A percentile compares a stretch with the other conserved stretches of the same genome.
phyloP scores from a whole-genome alignment of 2,888 invertebrate species.

The Volucella inflata region DNA sequence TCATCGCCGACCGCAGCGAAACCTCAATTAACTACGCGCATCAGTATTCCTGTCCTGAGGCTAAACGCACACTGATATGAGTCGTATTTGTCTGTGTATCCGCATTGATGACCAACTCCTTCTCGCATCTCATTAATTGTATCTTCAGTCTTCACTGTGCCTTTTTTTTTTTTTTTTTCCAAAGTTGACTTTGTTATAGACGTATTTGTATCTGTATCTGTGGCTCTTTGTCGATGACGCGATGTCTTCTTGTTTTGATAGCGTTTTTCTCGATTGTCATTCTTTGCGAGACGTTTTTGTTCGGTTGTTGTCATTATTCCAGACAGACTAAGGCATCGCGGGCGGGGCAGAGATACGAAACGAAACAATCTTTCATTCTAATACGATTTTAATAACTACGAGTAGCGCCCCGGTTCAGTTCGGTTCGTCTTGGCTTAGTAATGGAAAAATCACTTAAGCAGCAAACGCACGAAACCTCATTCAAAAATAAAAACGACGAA shows the following conservation, averaged over 20 bases:
- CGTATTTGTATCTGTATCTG: not conserved
- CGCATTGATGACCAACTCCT: constrained; percentile 62
- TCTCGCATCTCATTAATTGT: constrained; percentile 75
- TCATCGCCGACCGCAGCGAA: constrained; percentile 54
- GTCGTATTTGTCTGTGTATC: not conserved
- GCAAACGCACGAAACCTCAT: constrained; percentile 20
- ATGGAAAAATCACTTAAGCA: constrained; percentile 74
- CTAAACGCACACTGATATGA: constrained; percentile 26
- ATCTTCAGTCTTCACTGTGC: constrained; percentile 41
- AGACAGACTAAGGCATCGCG: not conserved
- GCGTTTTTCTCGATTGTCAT: constrained; percentile 57
- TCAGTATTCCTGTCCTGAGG: constrained; percentile 71
- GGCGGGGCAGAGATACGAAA: constrained; percentile 30
- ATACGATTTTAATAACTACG: constrained; percentile 84
- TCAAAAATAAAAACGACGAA: not conserved
- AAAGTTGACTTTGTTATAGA: too few relatives aligned
- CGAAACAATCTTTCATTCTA: constrained; percentile 79
- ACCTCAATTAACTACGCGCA: constrained; percentile 72
- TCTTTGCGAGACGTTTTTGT: constrained; percentile 59
- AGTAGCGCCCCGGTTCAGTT: constrained; percentile 78
- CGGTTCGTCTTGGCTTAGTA: constrained; percentile 47
- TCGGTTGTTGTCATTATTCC: constrained; percentile 71
- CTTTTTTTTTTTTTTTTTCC: too few relatives aligned
- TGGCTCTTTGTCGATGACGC: constrained; percentile 33
- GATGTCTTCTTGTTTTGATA: constrained; percentile 37